phyloP scores from a whole-genome alignment of 1,140 invertebrate genomes.

The Orchestia grillus region DNA sequence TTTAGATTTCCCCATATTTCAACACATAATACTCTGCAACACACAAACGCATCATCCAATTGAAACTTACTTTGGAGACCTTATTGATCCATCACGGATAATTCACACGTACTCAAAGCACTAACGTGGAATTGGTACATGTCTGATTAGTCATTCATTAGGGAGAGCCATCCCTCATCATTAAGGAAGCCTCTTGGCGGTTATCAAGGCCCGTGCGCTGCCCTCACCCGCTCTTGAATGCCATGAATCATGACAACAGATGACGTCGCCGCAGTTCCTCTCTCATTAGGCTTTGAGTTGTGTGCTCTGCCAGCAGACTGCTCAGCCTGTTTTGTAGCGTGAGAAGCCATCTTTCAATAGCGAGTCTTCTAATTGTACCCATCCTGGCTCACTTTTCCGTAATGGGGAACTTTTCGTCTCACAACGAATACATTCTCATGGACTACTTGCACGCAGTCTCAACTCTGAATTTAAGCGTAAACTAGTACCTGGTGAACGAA shows the following conservation, averaged over 20 bases:
- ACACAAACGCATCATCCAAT: neutral
- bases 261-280: neutral
- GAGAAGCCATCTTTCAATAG: neutral
- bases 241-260: neutral
- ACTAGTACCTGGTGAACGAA: neutral
- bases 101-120: neutral
- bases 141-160: slow-evolving; percentile 13
- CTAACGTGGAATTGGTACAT: neutral
- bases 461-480: neutral
- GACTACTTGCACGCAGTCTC: neutral
- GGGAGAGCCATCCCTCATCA: neutral
- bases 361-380: neutral
- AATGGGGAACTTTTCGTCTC: neutral
- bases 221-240: neutral
- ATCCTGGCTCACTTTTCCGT: neutral
- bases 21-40: neutral
- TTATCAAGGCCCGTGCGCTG: neutral
- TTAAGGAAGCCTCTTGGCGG: neutral
- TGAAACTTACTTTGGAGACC: neutral
- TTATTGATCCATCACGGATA: neutral
- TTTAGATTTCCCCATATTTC: too few relatives aligned
- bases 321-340: neutral
- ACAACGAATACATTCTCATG: neutral
- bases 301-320: neutral
- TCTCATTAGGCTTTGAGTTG: neutral